Percentiles rank a stretch among this genome's conserved stretches.
These are phyloP conservation scores for Oryzias sinensis DNA, from an alignment of 2,797 vertebrate species.

Conservation along the genomic window DNA sequence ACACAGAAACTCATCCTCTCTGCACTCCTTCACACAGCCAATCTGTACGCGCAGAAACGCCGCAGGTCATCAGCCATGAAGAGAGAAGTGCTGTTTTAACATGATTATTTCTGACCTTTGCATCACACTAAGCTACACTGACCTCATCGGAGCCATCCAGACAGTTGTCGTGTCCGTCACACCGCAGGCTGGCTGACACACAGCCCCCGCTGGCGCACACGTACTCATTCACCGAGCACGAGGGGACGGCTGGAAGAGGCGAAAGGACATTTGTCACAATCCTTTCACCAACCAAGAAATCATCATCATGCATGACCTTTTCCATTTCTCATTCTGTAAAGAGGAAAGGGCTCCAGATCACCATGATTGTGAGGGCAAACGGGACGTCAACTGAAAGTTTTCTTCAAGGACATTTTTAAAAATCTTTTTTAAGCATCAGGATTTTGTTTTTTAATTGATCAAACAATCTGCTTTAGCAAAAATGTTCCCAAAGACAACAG, in stretches of 20 bases:
- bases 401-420: too few species aligned
- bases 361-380: background rate
- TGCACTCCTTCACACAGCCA: conserved; percentile 92
- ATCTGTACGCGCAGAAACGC: conserved; percentile 71
- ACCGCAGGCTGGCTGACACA: conserved; percentile 88
- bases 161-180: conserved; percentile 93
- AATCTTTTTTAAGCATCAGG: too few species aligned
- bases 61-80: conserved; percentile 20
- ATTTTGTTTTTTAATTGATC: too few species aligned
- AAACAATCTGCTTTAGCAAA: too few species aligned
- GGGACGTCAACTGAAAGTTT: too few species aligned
- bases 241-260: conserved; percentile 81
- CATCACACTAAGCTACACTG: conserved; percentile 45
- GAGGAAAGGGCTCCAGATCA: conserved; percentile 1
- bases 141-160: conserved; percentile 97
- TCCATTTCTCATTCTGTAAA: background rate
- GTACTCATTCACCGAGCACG: conserved; percentile 93
- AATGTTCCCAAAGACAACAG: too few species aligned
- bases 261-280: conserved; percentile 7
- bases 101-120: background rate
- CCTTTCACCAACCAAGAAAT: background rate
- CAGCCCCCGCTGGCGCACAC: conserved; percentile 91
- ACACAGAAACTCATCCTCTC: conserved; percentile 93
- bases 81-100: background rate
- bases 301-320: conserved; percentile 1